Conservation (phyloP, 2,888 invertebrate genomes). For the Strigamia transsilvanica region DNA sequence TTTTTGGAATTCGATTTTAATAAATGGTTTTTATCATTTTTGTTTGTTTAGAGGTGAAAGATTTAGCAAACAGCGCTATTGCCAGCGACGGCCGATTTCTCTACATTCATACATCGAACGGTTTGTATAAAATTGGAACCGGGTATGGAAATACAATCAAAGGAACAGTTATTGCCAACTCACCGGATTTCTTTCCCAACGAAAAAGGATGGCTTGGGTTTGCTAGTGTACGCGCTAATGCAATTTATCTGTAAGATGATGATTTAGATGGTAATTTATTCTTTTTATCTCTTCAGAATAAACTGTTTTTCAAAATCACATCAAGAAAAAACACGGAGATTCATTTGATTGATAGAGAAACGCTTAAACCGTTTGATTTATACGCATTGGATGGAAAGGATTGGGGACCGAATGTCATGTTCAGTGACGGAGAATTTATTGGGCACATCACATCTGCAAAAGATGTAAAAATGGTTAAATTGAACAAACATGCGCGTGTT, state of each 20-base stretch:
- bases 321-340: conserved; percentile 68
- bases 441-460: conserved; percentile 81
- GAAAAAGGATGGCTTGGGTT: conserved; percentile 87
- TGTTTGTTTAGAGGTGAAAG: conserved; percentile 1
- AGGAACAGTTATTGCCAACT: conserved; percentile 87
- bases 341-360: conserved; percentile 69
- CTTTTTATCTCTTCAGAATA: conserved; percentile 70
- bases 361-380: conserved; percentile 64
- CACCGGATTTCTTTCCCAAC: conserved; percentile 80
- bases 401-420: conserved; percentile 69
- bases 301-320: conserved; percentile 78
- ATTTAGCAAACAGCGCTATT: conserved; percentile 65
- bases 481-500: background rate
- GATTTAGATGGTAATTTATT: too few relatives aligned
- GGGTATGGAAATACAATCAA: conserved; percentile 92
- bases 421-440: conserved; percentile 81
- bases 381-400: conserved; percentile 59
- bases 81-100: conserved; percentile 91
- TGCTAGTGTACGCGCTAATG: conserved; percentile 74
- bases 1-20: too few relatives aligned
- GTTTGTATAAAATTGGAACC: conserved; percentile 90
- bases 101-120: conserved; percentile 80
- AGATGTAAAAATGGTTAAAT: conserved; percentile 71
- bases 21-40: background rate
- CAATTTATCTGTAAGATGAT: conserved; percentile 54